Conservation (phyloP, 1,140 invertebrate species). For the Drosophila cardini region DNA sequence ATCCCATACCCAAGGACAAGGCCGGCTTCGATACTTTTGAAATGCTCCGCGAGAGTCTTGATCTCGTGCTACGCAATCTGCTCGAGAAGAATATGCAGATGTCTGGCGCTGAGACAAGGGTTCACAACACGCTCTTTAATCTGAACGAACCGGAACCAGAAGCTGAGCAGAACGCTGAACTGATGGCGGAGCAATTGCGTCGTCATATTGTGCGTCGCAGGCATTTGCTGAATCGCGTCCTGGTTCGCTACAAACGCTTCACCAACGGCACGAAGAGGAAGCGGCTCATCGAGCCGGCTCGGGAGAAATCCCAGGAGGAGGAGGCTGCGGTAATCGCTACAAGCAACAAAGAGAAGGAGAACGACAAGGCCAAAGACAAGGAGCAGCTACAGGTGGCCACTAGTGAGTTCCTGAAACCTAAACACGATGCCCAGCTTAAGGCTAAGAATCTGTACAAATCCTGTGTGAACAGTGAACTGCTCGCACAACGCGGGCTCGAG, state of each 20-base stretch:
- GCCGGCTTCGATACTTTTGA: slow-evolving; percentile 93
- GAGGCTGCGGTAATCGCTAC: neutral
- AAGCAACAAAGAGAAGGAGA: slow-evolving; percentile 30
- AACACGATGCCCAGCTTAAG: slow-evolving; percentile 88
- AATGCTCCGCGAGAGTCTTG: slow-evolving; percentile 91
- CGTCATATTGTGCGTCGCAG: slow-evolving; percentile 66
- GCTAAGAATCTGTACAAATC: slow-evolving; percentile 93
- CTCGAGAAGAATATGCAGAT: slow-evolving; percentile 85
- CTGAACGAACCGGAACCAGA: slow-evolving; percentile 56
- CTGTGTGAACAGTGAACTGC: slow-evolving; percentile 92
- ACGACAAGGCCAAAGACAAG: slow-evolving; percentile 26
- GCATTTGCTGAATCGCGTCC: slow-evolving; percentile 56
- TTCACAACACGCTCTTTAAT: slow-evolving; percentile 56
- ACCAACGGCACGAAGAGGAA: slow-evolving; percentile 57
- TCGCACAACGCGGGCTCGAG: slow-evolving; percentile 88
- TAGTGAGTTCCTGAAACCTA: slow-evolving; percentile 43
- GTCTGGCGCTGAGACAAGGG: slow-evolving; percentile 33
- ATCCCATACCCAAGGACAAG: slow-evolving; percentile 94
- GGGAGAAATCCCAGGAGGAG: slow-evolving; percentile 59
- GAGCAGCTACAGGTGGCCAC: neutral
- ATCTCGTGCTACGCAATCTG: slow-evolving; percentile 89
- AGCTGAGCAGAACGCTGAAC: slow-evolving; percentile 46
- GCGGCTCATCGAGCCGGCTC: slow-evolving; percentile 49
- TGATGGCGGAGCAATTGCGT: slow-evolving; percentile 46
- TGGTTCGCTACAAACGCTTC: slow-evolving; percentile 71